Conservation (phyloP, 2,113 vertebrate genomes). For the Leiothrix lutea region DNA sequence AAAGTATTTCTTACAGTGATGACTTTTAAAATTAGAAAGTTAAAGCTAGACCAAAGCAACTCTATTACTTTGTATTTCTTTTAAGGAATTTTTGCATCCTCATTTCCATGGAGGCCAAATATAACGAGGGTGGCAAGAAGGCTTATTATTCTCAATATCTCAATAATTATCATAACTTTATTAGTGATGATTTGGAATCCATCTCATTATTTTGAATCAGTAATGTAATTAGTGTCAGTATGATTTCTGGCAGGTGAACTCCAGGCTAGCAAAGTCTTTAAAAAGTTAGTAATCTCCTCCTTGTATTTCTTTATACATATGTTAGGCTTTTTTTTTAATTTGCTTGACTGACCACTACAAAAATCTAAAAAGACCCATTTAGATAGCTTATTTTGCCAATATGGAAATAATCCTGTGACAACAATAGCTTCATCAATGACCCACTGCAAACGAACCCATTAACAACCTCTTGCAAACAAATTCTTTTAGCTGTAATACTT, state of each 20-base stretch:
- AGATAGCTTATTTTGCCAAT: not conserved
- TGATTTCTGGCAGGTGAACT: not conserved
- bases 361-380: not conserved
- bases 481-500: not conserved
- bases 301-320: not conserved
- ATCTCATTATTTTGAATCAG: constrained; percentile 13
- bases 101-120: not conserved
- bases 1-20: not conserved
- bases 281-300: not conserved
- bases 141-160: not conserved
- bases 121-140: not conserved
- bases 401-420: not conserved
- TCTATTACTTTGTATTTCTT: not conserved
- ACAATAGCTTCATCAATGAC: not conserved
- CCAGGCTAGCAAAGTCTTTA: not conserved
- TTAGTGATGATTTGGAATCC: constrained; percentile 23
- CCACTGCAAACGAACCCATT: not conserved
- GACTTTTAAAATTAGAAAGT: constrained; percentile 18
- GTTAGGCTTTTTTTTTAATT: not conserved
- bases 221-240: constrained; percentile 4
- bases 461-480: not conserved
- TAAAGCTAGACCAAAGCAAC: not conserved
- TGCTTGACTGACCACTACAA: not conserved
- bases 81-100: constrained; percentile 4
- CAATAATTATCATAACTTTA: constrained; percentile 6